Base-by-base conservation (phyloP, 2,113 vertebrate genomes). In the Oplegnathus fasciatus region DNA sequence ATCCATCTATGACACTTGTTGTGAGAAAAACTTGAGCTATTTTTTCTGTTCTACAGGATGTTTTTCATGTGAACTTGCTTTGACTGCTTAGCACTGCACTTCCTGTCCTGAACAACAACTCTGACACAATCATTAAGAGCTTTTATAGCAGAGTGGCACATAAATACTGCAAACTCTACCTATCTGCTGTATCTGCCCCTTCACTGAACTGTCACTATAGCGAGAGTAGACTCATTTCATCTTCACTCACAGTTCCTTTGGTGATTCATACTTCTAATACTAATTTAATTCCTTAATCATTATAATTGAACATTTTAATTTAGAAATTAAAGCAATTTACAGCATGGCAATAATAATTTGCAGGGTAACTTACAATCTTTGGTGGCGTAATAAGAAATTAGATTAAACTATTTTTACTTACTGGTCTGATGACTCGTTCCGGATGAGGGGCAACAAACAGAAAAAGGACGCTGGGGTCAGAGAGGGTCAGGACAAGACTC, bases 251-350 rank as follows among this genome's bases (percentile, higher is more conserved):
- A 48, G 40, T 44, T 74, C 44, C 70, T 34, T 30, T 72, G 78
- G 22, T 87, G 79, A 90, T 32, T 89, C 71, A 82, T 55, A 69
- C 64, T 50, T 24, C 78, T 84, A 37, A 77, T 5, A 62, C 76
- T 75, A 65, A 89, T 91, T 89, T 68, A 2, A 28, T 46, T 48
- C 18, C 86, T 72, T 93, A 82, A 93, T 93, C 32, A 58, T 64
- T 65, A 48, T 85, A 55, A 92, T 91, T 91, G 78, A 70, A 87
- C 84, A 80, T 90, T 88, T 86, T 90, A 71, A 93, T 87, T 91
- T 71, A 87, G 17, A 66, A 85, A 84, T 89, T 86, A 89, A 80
- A 80, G 73, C 34, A 71, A 86, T 84, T 80, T 75, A 78, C 50
- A 65, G 79, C 48, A 58, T 61, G 73, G 57, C 32, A 83, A 84